phyloP scores from a whole-genome alignment of 2,888 invertebrate species.

The Zootermopsis nevadensis region DNA sequence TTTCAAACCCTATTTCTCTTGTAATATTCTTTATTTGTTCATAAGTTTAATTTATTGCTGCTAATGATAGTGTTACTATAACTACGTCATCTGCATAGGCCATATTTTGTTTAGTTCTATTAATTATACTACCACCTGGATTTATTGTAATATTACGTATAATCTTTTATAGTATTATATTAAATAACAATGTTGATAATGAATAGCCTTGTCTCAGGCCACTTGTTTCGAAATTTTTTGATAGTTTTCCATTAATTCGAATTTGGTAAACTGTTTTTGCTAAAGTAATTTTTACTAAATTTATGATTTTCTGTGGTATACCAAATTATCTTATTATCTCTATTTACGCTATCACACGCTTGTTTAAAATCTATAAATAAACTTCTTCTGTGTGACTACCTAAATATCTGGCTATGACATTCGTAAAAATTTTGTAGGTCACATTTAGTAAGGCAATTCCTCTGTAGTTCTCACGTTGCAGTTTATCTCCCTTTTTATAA shows the following conservation, averaged over 20 bases:
- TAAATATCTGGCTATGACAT: not conserved
- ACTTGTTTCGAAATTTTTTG: not conserved
- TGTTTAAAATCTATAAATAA: not conserved
- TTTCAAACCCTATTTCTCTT: not conserved
- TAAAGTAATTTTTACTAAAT: too few species aligned
- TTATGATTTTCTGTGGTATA: too few species aligned
- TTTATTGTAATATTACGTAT: not conserved
- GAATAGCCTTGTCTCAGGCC: conserved; percentile 1
- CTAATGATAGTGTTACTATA: too few species aligned
- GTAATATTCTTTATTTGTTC: not conserved
- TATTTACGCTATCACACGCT: not conserved
- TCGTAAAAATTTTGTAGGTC: not conserved
- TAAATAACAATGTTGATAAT: not conserved
- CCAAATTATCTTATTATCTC: too few species aligned
- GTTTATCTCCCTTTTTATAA: conserved; percentile 40
- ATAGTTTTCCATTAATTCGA: not conserved
- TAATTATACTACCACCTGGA: not conserved
- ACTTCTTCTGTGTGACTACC: not conserved
- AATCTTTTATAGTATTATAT: not conserved
- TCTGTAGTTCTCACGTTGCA: conserved; percentile 33
- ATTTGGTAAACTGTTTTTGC: too few species aligned
- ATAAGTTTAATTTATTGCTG: too few species aligned
- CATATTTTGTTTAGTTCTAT: not conserved
- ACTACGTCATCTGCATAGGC: too few species aligned
- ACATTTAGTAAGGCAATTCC: conserved; percentile 40